Evolutionary conservation across 2,888 invertebrate species (phyloP).

Genomic region (Metalampra italica): DNA sequence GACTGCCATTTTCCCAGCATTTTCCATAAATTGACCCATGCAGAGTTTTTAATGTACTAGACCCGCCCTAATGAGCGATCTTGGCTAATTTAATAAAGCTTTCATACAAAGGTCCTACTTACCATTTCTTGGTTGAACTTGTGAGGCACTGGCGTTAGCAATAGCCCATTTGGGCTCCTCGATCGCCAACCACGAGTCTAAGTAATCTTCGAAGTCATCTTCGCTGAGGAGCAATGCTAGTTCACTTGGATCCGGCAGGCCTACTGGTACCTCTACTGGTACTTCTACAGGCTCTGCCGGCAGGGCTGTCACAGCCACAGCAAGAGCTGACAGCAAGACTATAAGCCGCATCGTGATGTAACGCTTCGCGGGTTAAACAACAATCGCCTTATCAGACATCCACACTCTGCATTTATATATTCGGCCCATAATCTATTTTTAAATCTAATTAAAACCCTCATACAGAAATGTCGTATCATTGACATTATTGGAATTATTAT

Average conservation of each 20-base stretch:
- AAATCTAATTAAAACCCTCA: background rate
- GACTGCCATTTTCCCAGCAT: no score
- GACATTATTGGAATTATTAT: background rate
- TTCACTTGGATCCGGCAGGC: constrained; percentile 52
- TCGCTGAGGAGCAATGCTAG: constrained; percentile 55
- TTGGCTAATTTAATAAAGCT: no score
- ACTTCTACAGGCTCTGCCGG: constrained; percentile 19
- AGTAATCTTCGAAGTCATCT: constrained; percentile 69
- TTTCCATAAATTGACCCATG: no score
- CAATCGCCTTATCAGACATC: background rate
- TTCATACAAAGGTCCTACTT: background rate
- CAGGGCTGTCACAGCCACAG: constrained; percentile 29
- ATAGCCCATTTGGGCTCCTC: constrained; percentile 46
- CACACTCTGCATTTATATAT: background rate
- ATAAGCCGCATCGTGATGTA: constrained; percentile 19
- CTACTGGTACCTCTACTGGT: constrained; percentile 19
- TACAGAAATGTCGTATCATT: no score
- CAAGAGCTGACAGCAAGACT: constrained; percentile 26
- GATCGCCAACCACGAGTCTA: constrained; percentile 55
- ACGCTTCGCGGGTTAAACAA: background rate
- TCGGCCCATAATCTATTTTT: background rate
- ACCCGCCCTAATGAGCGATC: no score
- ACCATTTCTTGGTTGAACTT: background rate
- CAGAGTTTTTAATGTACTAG: no score
- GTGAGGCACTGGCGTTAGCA: constrained; percentile 23